phyloP scores from a whole-genome alignment of 2,113 vertebrate species.

The Oncorhynchus gorbuscha region DNA sequence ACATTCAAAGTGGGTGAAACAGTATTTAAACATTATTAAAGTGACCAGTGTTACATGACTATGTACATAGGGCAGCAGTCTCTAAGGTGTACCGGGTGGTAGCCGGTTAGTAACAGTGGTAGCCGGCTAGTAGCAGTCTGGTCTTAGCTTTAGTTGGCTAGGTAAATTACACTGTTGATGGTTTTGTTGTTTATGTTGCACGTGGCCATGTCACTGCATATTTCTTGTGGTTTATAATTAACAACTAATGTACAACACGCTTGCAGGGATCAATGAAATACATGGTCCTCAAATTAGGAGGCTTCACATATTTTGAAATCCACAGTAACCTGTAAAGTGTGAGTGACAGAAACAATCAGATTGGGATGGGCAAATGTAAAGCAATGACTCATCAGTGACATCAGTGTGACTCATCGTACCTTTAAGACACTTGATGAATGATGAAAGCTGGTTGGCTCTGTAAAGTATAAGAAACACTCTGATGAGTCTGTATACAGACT shows the following conservation, averaged over 20 bases:
- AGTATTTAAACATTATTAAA: too few species aligned
- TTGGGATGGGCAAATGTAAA: neutral
- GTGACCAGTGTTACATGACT: too few species aligned
- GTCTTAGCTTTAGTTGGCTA: conserved; percentile 20
- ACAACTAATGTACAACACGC: neutral
- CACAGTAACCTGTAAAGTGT: neutral
- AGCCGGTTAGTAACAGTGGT: neutral
- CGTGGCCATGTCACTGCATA: conserved; percentile 18
- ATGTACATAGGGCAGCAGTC: too few species aligned
- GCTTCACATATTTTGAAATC: neutral
- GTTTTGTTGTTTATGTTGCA: conserved; percentile 14
- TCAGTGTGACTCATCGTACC: neutral
- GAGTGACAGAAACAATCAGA: neutral
- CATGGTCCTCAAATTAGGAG: neutral
- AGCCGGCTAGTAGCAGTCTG: neutral
- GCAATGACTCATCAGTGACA: conserved; percentile 5
- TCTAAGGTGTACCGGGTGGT: too few species aligned
- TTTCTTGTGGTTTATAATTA: neutral
- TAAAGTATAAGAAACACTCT: neutral
- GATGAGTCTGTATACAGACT: neutral
- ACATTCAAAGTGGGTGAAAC: too few species aligned
- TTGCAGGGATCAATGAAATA: neutral
- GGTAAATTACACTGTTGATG: conserved; percentile 25
- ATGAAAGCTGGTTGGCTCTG: neutral
- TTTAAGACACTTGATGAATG: neutral